Conservation (phyloP, 92 coral and sea anemone species). For the Heteractis magnifica region DNA sequence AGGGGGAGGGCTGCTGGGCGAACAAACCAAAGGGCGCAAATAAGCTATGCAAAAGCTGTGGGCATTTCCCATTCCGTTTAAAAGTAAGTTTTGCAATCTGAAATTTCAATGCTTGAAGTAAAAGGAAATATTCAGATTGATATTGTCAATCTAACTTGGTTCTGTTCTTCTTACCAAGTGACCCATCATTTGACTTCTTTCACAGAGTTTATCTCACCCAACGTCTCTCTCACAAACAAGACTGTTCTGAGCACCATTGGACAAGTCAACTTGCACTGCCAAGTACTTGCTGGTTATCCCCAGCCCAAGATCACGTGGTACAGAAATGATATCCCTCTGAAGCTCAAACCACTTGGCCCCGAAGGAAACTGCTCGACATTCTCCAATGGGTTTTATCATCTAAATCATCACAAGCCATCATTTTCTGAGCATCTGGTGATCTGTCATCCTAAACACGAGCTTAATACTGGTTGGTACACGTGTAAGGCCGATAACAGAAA, state of each 20-base stretch:
- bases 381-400: constrained; percentile 57
- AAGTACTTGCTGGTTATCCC: constrained; percentile 67
- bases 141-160: too few relatives aligned
- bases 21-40: too few relatives aligned
- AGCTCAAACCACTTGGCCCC: constrained; percentile 44
- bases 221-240: constrained; percentile 55
- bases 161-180: background rate
- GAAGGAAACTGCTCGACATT: constrained; percentile 42
- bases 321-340: constrained; percentile 45
- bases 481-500: constrained; percentile 61
- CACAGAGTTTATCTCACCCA: constrained; percentile 51
- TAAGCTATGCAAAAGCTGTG: too few relatives aligned
- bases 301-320: constrained; percentile 78
- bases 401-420: constrained; percentile 34
- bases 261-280: constrained; percentile 53
- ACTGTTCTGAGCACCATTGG: constrained; percentile 39
- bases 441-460: constrained; percentile 60
- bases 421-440: constrained; percentile 56
- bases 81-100: too few relatives aligned
- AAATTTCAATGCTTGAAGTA: too few relatives aligned
- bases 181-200: background rate
- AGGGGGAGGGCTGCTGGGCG: too few relatives aligned
- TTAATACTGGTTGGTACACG: constrained; percentile 66
- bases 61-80: too few relatives aligned
- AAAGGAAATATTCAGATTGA: too few relatives aligned